Base-by-base conservation (phyloP, 2,113 vertebrate genomes). In the Heteronetta atricapilla region DNA sequence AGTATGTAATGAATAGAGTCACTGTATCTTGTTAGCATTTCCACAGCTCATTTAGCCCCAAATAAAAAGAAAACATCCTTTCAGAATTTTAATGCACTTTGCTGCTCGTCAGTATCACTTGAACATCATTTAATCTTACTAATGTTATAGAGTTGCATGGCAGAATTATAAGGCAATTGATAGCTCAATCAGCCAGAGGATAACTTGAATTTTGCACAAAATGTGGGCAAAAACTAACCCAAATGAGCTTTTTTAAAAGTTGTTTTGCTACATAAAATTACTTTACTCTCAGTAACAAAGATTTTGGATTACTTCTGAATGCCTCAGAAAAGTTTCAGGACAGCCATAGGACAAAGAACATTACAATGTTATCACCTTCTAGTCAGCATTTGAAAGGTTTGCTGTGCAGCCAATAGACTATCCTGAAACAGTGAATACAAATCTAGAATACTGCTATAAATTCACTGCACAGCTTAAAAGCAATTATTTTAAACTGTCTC, bases 21-120 rank as follows among this genome's bases (percentile, higher is more conserved):
- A 90, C 92, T 89, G 70, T 46, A 88, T 93, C 95, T 97, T 96
- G 95, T 97, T 97, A 98, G 96, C 90, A 93, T 97, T 97, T 97
- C 94, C 96, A 96, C 95, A 97, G 95, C 88, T 97, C 96, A 96
- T 97, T 97, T 97, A 94, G 94, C 84, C 89, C 89, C 81, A 69
- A 72, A 10, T 77, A 74, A 94, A 92, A 92, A 97, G 69, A 94
- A 90, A 94, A 68, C 84, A 82, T 82, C 96, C 91, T 95, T 93
- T 93, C 80, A 96, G 94, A 93, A 94, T 94, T 89, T 88, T 94
- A 84, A 96, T 73, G 70, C 68, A 89, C 74, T 96, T 97, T 81
- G 88, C 94, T 95, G 76, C 94, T 96, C 92, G 93, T 91, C 89
- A 88, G 62, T 86, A 92, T 55, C 21, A 34, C 55, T 86, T 85